Conservation (phyloP, 2,888 invertebrate genomes). For the Brassicogethes aeneus region DNA sequence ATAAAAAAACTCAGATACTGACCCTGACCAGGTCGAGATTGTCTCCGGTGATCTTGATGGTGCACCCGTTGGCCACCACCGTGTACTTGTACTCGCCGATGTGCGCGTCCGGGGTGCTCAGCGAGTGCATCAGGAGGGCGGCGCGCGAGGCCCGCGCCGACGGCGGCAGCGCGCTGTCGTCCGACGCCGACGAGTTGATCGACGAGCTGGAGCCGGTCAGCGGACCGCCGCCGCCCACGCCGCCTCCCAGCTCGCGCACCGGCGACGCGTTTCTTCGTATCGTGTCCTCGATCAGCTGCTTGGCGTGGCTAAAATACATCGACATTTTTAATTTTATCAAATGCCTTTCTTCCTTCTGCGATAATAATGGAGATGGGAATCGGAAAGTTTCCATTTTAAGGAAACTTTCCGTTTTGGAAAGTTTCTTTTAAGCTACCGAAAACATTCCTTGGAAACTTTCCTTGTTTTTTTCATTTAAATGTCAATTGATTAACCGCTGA, state of each 20-base stretch:
- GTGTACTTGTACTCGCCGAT: constrained; percentile 85
- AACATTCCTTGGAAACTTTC: too few species aligned
- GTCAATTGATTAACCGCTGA: too few species aligned
- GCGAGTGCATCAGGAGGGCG: constrained; percentile 68
- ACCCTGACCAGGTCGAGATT: constrained; percentile 81
- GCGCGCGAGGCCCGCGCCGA: constrained; percentile 49
- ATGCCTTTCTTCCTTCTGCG: too few species aligned
- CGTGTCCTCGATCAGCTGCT: constrained; percentile 89
- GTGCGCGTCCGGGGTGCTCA: constrained; percentile 75
- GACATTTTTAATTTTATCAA: too few species aligned
- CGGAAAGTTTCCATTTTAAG: too few species aligned
- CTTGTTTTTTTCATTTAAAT: too few species aligned
- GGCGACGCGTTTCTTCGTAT: constrained; percentile 92
- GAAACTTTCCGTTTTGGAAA: too few species aligned
- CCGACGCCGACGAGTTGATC: constrained; percentile 66
- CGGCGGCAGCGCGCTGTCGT: constrained; percentile 45
- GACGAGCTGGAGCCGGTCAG: constrained; percentile 67
- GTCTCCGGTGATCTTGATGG: constrained; percentile 77
- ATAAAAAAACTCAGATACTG: too few species aligned
- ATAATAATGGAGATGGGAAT: too few species aligned
- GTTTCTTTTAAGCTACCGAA: too few species aligned
- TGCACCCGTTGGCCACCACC: constrained; percentile 68
- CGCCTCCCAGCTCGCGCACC: constrained; percentile 57
- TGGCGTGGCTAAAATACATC: constrained; percentile 68
- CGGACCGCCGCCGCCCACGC: constrained; percentile 44